Base-by-base conservation (phyloP, 2,888 invertebrate species). In the Harpalus rubripes region DNA sequence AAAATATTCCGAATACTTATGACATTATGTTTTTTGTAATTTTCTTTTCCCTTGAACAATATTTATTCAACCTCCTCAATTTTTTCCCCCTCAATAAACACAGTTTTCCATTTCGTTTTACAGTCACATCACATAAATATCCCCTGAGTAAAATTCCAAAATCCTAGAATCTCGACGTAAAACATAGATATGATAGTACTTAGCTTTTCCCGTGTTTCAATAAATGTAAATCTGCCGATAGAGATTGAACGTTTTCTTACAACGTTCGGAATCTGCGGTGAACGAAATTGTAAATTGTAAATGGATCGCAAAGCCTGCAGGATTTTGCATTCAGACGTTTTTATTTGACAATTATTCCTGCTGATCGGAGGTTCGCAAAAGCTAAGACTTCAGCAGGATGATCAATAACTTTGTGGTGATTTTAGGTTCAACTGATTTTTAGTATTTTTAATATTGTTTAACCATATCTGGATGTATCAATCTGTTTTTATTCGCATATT, bases 151-250 rank as follows among this genome's bases (percentile, higher is more conserved):
- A 6, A 63, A 63, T 63, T 65, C 39, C 18, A 15, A 44, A 74
- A 74, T 74, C 74, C 72, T 16, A 8, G 52, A 18, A 15, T 44
- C 44, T 74, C 44, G 44, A 74, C 18, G 16, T 44, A 74, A 78
- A 78, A 58, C 78, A 78, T 58, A 58, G 78, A 78, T 78, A 78
- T 78, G 18, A 58, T 7, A 78, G 78, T 78, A 78, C 78, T 78
- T 78, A 58, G 58, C 12, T 58, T 78, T n/a, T 26, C 56, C 56
- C 56, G 78, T 78, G 78, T 78, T 78, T 58, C 78, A 78, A 78
- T 78, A 78, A 78, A 78, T 78, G 78, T 78, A 78, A 78, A 78
- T 78, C 78, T 78, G 56, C 26, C 78, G 26, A 78, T 78, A 78
- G 78, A 78, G 58, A 78, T 78, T 58, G 78, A 78, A 58, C 78